These are phyloP conservation scores for Brachyalestes nurse DNA, from an alignment of 2,797 vertebrate species.

Conservation along the genomic window DNA sequence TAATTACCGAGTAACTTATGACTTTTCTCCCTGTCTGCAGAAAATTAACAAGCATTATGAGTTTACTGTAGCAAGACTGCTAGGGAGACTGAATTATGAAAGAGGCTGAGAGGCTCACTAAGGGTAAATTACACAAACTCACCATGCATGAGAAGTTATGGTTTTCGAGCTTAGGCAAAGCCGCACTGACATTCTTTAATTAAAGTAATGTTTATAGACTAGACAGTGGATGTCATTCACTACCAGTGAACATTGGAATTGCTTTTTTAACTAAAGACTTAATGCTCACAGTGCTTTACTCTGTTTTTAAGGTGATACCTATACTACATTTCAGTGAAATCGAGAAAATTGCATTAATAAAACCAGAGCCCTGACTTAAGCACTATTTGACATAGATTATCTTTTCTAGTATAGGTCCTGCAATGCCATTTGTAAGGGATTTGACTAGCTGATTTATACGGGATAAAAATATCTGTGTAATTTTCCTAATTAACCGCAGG, in stretches of 20 bases:
- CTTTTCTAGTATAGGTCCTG: neutral
- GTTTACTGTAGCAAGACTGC: slow-evolving; percentile 40
- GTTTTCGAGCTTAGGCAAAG: slow-evolving; percentile 13
- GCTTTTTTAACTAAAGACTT: neutral
- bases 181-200: slow-evolving; percentile 10
- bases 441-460: neutral
- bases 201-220: slow-evolving; percentile 20
- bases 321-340: neutral
- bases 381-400: neutral
- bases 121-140: slow-evolving; percentile 32
- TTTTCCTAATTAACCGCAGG: neutral
- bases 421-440: neutral
- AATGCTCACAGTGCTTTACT: neutral
- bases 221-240: neutral
- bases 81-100: slow-evolving; percentile 35
- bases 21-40: slow-evolving; percentile 44
- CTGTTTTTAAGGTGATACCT: neutral
- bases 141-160: slow-evolving; percentile 5
- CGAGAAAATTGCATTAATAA: neutral
- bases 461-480: neutral
- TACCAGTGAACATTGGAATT: neutral
- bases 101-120: slow-evolving; percentile 21
- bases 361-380: neutral
- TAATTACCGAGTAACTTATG: slow-evolving; percentile 67
- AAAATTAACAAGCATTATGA: slow-evolving; percentile 59